Conservation (phyloP, 2,113 vertebrate species). For the Takifugu flavidus region DNA sequence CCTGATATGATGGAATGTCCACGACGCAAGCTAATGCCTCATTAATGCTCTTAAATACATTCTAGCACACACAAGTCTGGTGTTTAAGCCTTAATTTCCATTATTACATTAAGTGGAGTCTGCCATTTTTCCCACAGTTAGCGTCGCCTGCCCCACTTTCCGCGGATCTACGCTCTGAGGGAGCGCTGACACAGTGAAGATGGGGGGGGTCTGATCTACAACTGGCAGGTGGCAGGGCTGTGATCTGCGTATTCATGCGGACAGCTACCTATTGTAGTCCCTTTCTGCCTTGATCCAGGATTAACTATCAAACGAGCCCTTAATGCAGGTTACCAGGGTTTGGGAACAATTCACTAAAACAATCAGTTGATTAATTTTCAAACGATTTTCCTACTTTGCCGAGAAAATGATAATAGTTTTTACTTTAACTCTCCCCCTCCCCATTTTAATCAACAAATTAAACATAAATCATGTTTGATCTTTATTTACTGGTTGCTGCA, state of each 20-base stretch:
- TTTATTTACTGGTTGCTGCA: constrained; percentile 74
- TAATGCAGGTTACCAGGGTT: constrained; percentile 72
- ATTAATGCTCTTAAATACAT: constrained; percentile 49
- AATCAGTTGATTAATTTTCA: constrained; percentile 80
- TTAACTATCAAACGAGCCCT: constrained; percentile 72
- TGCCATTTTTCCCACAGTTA: constrained; percentile 29
- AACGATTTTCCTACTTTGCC: constrained; percentile 70
- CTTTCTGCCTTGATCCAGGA: constrained; percentile 71
- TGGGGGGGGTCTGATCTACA: constrained; percentile 26
- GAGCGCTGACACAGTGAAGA: constrained; percentile 19
- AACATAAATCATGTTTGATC: constrained; percentile 77
- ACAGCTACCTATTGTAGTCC: constrained; percentile 63
- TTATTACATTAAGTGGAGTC: constrained; percentile 38
- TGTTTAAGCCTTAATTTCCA: constrained; percentile 43
- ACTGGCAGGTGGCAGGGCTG: constrained; percentile 69
- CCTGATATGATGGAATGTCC: constrained; percentile 46
- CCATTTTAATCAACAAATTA: constrained; percentile 81
- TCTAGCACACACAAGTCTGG: constrained; percentile 29
- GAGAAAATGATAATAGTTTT: constrained; percentile 72
- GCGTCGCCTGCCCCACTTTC: constrained; percentile 46
- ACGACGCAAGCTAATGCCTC: constrained; percentile 18
- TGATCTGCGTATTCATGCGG: constrained; percentile 61
- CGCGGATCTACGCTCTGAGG: constrained; percentile 24
- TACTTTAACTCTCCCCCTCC: constrained; percentile 62
- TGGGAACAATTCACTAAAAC: constrained; percentile 72